Conservation (phyloP, 64 coral and sea anemone genomes). For the Astreopora myriophthalma region DNA sequence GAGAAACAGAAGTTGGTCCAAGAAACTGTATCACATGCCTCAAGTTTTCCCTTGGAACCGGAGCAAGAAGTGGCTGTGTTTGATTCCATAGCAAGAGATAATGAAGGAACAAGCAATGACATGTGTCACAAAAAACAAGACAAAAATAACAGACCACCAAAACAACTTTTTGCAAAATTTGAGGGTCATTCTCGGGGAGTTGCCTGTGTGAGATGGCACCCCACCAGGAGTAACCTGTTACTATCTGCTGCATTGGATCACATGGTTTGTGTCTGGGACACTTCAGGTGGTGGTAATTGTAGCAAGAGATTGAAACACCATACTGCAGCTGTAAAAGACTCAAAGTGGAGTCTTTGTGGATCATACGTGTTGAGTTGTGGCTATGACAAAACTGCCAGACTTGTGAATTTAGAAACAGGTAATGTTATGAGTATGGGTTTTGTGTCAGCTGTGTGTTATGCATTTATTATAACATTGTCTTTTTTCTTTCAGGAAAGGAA, state of each 20-base stretch:
- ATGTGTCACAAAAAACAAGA: neutral
- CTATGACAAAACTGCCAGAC: conserved; percentile 87
- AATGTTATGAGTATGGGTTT: neutral
- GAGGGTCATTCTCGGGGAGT: conserved; percentile 65
- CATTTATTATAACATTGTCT: neutral
- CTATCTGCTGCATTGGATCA: conserved; percentile 90
- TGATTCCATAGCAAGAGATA: neutral
- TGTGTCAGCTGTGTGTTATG: neutral
- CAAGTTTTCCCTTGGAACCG: neutral
- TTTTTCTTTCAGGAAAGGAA: conserved; percentile 42
- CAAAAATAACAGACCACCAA: conserved; percentile 45
- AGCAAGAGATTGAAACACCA: conserved; percentile 53
- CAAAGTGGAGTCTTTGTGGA: conserved; percentile 80
- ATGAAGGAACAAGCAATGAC: neutral
- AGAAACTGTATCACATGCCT: neutral
- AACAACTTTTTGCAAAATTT: conserved; percentile 38
- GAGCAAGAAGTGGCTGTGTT: neutral
- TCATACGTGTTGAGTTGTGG: conserved; percentile 82
- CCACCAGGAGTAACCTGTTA: conserved; percentile 66
- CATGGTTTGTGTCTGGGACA: conserved; percentile 79
- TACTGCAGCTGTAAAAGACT: conserved; percentile 81
- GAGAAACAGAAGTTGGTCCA: conserved; percentile 10
- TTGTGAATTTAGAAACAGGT: conserved; percentile 84
- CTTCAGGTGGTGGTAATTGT: conserved; percentile 25
- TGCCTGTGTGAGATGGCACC: conserved; percentile 82